These are phyloP conservation scores for Oplegnathus fasciatus DNA, from an alignment of 2,113 vertebrate genomes.

Conservation along the genomic window DNA sequence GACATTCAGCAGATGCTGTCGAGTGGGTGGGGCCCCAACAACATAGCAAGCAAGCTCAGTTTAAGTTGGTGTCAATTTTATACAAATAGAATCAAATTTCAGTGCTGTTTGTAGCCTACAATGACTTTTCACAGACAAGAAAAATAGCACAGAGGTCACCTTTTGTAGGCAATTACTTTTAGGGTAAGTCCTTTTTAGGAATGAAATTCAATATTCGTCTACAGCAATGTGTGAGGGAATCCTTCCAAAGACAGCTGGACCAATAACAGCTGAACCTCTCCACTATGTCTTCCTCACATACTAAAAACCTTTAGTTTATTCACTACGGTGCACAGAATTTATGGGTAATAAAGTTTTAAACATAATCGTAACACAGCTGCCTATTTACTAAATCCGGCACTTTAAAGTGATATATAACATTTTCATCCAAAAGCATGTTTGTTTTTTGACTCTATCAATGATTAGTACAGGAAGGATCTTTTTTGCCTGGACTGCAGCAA, in stretches of 20 bases:
- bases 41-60: not conserved
- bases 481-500: too few relatives aligned
- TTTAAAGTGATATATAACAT: not conserved
- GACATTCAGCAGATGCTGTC: not conserved
- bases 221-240: not conserved
- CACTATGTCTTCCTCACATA: not conserved
- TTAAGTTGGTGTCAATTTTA: not conserved
- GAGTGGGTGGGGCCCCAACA: not conserved
- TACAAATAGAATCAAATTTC: not conserved
- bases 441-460: not conserved
- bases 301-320: not conserved
- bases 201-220: constrained; percentile 5
- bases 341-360: not conserved
- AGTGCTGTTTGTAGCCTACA: not conserved
- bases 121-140: not conserved
- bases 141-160: constrained; percentile 7
- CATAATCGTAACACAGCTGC: not conserved
- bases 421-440: not conserved
- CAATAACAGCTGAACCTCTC: constrained; percentile 36
- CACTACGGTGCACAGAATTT: not conserved
- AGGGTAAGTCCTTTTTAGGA: not conserved
- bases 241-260: constrained; percentile 33
- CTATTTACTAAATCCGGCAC: not conserved
- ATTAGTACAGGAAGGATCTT: too few relatives aligned
- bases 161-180: not conserved